Conservation (phyloP, 2,797 vertebrate species). For the Halcyon smyrnensis region DNA sequence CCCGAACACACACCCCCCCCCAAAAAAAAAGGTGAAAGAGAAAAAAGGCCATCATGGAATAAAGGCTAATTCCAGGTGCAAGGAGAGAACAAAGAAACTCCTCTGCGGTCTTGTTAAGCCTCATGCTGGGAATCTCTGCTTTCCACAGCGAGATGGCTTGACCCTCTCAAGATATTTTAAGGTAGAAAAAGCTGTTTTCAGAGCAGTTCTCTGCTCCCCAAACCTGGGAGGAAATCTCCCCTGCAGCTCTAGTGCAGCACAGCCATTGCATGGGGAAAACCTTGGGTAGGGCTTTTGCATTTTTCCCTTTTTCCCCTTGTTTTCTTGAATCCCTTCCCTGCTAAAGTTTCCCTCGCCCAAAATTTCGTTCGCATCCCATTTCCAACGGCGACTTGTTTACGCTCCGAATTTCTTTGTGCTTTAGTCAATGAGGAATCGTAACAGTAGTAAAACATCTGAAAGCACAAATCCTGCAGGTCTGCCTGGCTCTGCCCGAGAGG, state of each 20-base stretch:
- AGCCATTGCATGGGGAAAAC: not conserved
- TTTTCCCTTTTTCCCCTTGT: not conserved
- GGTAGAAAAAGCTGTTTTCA: not conserved
- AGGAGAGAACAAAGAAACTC: not conserved
- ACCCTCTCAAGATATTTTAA: not conserved
- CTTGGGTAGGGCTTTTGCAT: rapidly evolving
- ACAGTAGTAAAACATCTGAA: not conserved
- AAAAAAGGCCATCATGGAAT: rapidly evolving
- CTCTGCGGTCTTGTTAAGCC: rapidly evolving
- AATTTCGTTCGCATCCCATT: not conserved
- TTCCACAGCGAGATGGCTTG: rapidly evolving
- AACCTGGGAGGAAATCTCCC: rapidly evolving
- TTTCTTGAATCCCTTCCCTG: not conserved
- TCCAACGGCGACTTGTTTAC: not conserved
- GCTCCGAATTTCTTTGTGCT: not conserved
- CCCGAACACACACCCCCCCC: too few relatives aligned
- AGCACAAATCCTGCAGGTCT: not conserved
- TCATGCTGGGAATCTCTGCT: not conserved
- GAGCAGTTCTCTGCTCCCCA: not conserved
- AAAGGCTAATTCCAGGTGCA: not conserved
- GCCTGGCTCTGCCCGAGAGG: not conserved
- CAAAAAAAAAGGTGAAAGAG: not conserved
- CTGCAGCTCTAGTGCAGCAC: not conserved
- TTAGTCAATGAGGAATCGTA: not conserved
- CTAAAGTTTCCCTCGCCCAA: not conserved